Evolutionary conservation across 2,888 invertebrate species (phyloP).

Genomic region (Drosophila fulvimacula): DNA sequence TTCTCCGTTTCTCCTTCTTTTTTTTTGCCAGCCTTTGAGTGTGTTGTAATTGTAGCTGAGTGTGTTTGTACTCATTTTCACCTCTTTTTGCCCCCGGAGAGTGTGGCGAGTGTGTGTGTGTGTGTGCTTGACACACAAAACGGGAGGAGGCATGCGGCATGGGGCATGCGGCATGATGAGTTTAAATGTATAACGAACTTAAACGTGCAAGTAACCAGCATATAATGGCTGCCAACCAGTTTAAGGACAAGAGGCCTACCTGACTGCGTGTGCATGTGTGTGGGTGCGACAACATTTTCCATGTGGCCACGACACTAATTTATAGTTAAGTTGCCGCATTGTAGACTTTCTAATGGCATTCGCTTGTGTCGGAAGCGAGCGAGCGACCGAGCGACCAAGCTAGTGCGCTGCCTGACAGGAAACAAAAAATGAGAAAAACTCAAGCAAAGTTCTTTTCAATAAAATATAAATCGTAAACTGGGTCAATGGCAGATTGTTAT

Average conservation of each 20-base stretch:
- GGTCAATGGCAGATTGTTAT: conserved; percentile 56
- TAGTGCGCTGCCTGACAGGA: not conserved
- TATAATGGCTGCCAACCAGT: conserved; percentile 66
- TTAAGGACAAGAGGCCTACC: conserved; percentile 71
- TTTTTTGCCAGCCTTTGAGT: conserved; percentile 48
- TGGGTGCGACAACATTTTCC: conserved; percentile 45
- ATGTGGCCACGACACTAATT: conserved; percentile 71
- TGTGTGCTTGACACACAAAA: conserved; percentile 76
- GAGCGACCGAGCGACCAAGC: too few species aligned
- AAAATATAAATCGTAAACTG: conserved; percentile 29
- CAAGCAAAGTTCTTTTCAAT: conserved; percentile 28
- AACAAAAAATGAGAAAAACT: not conserved
- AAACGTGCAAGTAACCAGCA: conserved; percentile 81
- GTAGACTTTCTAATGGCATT: conserved; percentile 63
- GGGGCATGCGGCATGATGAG: conserved; percentile 49
- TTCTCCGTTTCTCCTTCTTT: too few species aligned
- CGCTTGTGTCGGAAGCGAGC: conserved; percentile 1
- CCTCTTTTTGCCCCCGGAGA: conserved; percentile 50
- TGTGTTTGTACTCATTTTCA: conserved; percentile 78
- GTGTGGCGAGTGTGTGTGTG: conserved; percentile 23
- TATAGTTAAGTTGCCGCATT: conserved; percentile 61
- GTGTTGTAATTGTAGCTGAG: conserved; percentile 74
- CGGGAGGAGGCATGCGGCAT: conserved; percentile 44
- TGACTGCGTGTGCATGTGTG: conserved; percentile 8
- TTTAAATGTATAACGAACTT: conserved; percentile 77